Conservation (phyloP, 2,888 invertebrate species). For the Cantharis nigra region DNA sequence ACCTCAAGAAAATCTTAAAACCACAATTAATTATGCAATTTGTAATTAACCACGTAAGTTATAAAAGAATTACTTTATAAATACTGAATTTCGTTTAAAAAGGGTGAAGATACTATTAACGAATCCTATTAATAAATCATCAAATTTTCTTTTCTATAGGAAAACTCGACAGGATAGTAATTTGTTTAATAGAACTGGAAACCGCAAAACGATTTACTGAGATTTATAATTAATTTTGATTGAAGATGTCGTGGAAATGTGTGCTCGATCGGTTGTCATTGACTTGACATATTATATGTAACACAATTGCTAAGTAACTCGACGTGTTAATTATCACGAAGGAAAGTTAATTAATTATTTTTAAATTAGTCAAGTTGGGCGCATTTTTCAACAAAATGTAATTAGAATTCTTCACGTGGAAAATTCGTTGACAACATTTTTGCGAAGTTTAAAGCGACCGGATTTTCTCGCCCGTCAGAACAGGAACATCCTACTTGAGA, state of each 20-base stretch:
- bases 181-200: not conserved
- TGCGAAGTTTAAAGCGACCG: not conserved
- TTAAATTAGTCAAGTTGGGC: not conserved
- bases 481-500: not conserved
- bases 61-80: not conserved
- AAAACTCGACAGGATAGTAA: not conserved
- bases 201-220: not conserved
- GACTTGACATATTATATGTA: not conserved
- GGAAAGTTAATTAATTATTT: not conserved
- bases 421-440: not conserved
- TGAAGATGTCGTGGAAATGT: not conserved
- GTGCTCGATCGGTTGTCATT: not conserved
- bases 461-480: not conserved
- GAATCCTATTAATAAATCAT: not conserved
- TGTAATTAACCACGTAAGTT: not conserved
- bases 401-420: not conserved
- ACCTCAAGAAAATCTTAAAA: not conserved
- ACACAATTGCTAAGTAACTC: not conserved
- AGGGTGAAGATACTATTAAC: not conserved
- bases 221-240: not conserved
- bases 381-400: not conserved
- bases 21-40: not conserved
- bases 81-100: not conserved
- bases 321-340: not conserved
- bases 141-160: not conserved